phyloP scores from a whole-genome alignment of 2,113 vertebrate species.

The Regulus satrapa region DNA sequence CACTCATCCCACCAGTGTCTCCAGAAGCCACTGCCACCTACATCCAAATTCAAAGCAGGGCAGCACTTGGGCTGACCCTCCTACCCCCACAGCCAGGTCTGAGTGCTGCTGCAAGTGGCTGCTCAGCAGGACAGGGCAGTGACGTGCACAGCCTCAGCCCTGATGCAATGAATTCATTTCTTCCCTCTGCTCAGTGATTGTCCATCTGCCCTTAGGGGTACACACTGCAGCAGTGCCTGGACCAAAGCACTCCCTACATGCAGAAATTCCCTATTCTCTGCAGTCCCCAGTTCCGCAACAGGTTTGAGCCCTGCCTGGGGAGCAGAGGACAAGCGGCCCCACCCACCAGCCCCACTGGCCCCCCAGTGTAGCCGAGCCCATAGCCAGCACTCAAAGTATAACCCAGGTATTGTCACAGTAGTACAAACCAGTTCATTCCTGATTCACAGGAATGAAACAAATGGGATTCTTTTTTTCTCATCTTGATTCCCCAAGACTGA shows the following conservation, averaged over 20 bases:
- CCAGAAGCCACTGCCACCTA: not conserved
- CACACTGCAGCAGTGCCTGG: not conserved
- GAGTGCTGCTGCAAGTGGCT: not conserved
- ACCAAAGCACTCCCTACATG: not conserved
- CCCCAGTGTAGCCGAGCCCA: not conserved
- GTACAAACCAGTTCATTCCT: not conserved
- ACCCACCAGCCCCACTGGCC: not conserved
- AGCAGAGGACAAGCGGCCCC: not conserved
- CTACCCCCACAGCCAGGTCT: not conserved
- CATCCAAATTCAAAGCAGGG: not conserved
- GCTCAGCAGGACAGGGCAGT: not conserved
- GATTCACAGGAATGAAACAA: not conserved
- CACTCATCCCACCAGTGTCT: not conserved
- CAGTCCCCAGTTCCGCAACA: not conserved
- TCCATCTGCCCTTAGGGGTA: not conserved
- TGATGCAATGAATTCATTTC: not conserved
- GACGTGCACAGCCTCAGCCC: accelerated
- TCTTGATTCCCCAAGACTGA: not conserved
- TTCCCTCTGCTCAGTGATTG: not conserved
- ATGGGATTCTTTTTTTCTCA: not conserved
- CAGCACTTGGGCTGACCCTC: not conserved
- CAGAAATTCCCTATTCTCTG: not conserved
- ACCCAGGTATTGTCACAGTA: not conserved
- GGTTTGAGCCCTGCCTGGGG: not conserved
- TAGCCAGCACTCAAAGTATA: not conserved